These are phyloP conservation scores for Bradynema listronoti DNA, from an alignment of 1,140 invertebrate species.

Conservation along the genomic window DNA sequence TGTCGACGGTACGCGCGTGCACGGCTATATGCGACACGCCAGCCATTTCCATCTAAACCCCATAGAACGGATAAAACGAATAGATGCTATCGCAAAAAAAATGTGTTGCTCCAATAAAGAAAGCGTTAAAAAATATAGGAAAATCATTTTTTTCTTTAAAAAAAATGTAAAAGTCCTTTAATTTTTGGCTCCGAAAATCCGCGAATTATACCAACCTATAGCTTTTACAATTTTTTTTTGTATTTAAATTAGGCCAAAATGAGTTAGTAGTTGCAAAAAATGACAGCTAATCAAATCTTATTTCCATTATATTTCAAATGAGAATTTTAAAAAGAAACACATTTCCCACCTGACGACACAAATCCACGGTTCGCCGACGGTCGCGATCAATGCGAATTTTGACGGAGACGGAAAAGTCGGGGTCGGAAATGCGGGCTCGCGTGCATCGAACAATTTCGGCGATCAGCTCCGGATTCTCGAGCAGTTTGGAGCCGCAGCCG, in stretches of 20 bases:
- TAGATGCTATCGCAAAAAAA: too few species aligned
- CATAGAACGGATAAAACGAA: conserved; percentile 6
- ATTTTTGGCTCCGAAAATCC: too few species aligned
- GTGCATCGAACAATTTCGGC: conserved; percentile 73
- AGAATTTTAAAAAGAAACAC: background rate
- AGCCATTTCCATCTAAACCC: conserved; percentile 67
- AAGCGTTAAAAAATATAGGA: too few species aligned
- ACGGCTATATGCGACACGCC: conserved; percentile 80
- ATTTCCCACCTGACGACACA: conserved; percentile 65
- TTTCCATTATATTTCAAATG: conserved; percentile 1
- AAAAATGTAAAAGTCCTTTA: too few species aligned
- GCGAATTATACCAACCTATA: too few species aligned
- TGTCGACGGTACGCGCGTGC: conserved; percentile 77
- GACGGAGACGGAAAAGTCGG: conserved; percentile 77
- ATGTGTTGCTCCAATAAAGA: too few species aligned
- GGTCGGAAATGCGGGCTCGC: conserved; percentile 66
- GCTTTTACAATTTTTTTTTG: too few species aligned
- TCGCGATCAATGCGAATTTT: conserved; percentile 73
- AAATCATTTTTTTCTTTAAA: too few species aligned
- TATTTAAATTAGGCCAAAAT: too few species aligned
- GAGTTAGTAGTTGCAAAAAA: too few species aligned
- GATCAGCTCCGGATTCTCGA: conserved; percentile 75
- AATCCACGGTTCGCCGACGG: conserved; percentile 65
- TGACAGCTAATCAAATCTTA: too few species aligned
- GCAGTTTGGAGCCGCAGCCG: conserved; percentile 77